Base-by-base conservation (phyloP, 2,113 vertebrate genomes). In the Urocolius indicus region DNA sequence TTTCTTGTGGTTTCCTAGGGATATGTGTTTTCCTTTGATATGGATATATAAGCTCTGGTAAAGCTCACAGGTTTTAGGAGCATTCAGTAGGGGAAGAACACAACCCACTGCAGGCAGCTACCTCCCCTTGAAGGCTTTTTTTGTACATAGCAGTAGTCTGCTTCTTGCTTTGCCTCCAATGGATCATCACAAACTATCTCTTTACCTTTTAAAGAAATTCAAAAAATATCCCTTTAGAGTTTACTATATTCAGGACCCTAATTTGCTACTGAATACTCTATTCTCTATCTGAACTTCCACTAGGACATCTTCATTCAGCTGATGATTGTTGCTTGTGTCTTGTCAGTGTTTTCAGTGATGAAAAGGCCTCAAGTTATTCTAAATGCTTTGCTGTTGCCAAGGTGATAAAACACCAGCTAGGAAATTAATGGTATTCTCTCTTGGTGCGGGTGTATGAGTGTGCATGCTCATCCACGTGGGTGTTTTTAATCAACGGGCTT, bases 301-400 rank as follows among this genome's bases (percentile, higher is more conserved):
- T 27, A 45, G 30, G 58, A 93, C 49, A 86, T 83, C 69, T 88
- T 83, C 55, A 83, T 94, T 86, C 32, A 83, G 21, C 20, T 90
- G 34, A 27, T 75, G 87, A 81, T 88, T 91, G 32, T 67, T 80
- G 48, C 26, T 55, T 86, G 22, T 51, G 58, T 77, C 48, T 91
- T 74, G 51, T 83, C 91, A 88, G 59, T 57, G 83, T 94, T 91
- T 77, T 90, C 63, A 63, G 65, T 36, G 43, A 91, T 88, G 52
- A 76, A 88, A 95, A 85, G 36, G 45, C 29, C 43, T 69, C 63
- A 94, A 89, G 58, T 87, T 95, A 80, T 82, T 85, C 82, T 83
- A 74, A 90, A 87, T 52, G 46, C 14, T 94, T 94, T 88, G 23
- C 46, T 75, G 93, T 96, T 96, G 65, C 65, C 72, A 90, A 71